phyloP scores from a whole-genome alignment of 1,140 invertebrate genomes.

The Aphidius gifuensis region DNA sequence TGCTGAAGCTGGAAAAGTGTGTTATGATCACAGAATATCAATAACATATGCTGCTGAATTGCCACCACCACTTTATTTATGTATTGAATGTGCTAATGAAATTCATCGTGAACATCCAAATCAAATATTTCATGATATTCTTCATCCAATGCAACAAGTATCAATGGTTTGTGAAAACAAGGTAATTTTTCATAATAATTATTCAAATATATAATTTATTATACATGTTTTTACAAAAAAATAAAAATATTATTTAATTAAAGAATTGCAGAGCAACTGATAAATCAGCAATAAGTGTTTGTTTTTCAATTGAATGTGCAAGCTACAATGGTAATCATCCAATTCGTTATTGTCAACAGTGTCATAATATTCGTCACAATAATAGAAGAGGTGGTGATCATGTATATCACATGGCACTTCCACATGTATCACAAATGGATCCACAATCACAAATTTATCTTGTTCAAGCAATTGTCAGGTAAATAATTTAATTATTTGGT shows the following conservation, averaged over 20 bases:
- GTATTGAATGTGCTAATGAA: slow-evolving; percentile 93
- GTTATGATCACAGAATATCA: slow-evolving; percentile 82
- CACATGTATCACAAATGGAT: slow-evolving; percentile 83
- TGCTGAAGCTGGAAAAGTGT: slow-evolving; percentile 87
- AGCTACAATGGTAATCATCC: slow-evolving; percentile 95
- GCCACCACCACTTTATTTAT: slow-evolving; percentile 92
- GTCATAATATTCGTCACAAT: slow-evolving; percentile 85
- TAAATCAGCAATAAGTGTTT: slow-evolving; percentile 93
- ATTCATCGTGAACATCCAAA: slow-evolving; percentile 79
- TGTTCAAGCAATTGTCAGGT: slow-evolving; percentile 95
- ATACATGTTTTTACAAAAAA: not conserved
- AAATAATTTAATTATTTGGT: slow-evolving; percentile 21
- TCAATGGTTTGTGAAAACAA: slow-evolving; percentile 96
- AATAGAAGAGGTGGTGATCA: slow-evolving; percentile 82
- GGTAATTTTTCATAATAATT: slow-evolving; percentile 55
- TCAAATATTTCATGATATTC: slow-evolving; percentile 85
- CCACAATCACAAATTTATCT: slow-evolving; percentile 89
- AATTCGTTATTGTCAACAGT: slow-evolving; percentile 89
- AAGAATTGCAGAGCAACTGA: slow-evolving; percentile 90
- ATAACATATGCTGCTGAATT: slow-evolving; percentile 79
- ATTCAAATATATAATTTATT: not conserved
- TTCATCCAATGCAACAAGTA: slow-evolving; percentile 92
- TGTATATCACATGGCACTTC: slow-evolving; percentile 82
- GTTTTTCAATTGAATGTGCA: slow-evolving; percentile 95
- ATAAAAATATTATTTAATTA: not conserved